phyloP scores from a whole-genome alignment of 2,113 vertebrate genomes.

The Rhinogobius similis region DNA sequence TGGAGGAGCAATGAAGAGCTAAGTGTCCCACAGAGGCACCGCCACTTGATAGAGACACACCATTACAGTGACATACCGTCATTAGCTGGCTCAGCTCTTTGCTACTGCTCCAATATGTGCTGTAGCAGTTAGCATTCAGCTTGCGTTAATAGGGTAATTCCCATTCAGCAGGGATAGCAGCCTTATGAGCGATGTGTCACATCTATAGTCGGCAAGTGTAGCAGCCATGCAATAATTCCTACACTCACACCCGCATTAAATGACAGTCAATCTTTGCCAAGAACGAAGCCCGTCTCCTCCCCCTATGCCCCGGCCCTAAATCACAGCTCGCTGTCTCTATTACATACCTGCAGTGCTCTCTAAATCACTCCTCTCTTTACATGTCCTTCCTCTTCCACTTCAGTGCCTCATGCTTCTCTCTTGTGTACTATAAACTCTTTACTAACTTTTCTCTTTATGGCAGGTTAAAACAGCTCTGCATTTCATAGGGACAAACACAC shows the following conservation, averaged over 20 bases:
- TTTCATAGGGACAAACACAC: not conserved
- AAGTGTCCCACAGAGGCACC: constrained; percentile 48
- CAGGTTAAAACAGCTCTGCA: not conserved
- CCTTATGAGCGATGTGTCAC: constrained; percentile 60
- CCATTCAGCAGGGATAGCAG: constrained; percentile 64
- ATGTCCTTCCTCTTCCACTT: constrained; percentile 32
- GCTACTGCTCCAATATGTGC: constrained; percentile 53
- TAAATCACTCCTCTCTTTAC: constrained; percentile 46
- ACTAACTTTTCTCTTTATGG: constrained; percentile 3
- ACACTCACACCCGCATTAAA: constrained; percentile 62
- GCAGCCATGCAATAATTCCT: constrained; percentile 61
- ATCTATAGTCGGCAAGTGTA: constrained; percentile 58
- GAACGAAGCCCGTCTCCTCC: constrained; percentile 41
- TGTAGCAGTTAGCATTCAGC: constrained; percentile 60
- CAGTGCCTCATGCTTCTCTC: constrained; percentile 12
- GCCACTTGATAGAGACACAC: constrained; percentile 57
- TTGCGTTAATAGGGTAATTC: constrained; percentile 63
- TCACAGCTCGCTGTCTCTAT: constrained; percentile 60
- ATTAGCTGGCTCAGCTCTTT: constrained; percentile 71
- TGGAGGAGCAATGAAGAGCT: constrained; percentile 33
- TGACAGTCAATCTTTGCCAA: constrained; percentile 63
- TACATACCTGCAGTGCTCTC: constrained; percentile 36
- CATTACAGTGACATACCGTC: constrained; percentile 61
- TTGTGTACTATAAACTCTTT: constrained; percentile 27
- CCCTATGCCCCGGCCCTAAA: constrained; percentile 43